Evolutionary conservation across 2,797 vertebrate genomes (phyloP).

Genomic region (Thripadectes ignobilis): DNA sequence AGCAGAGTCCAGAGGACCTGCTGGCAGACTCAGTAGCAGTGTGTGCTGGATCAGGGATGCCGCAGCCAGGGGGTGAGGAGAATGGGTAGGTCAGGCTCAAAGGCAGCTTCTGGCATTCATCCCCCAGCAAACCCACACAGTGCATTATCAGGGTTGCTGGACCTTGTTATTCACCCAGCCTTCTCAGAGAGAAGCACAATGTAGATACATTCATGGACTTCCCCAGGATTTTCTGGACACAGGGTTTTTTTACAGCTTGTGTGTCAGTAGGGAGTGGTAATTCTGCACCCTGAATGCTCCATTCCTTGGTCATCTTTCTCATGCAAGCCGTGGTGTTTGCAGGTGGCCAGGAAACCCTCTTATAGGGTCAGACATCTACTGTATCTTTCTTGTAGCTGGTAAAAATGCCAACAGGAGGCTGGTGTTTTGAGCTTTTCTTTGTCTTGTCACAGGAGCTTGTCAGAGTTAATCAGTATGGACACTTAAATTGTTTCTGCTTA

Average conservation of each 20-base stretch:
- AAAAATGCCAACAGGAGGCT: background rate
- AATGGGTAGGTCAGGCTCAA: background rate
- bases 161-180: background rate
- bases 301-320: background rate
- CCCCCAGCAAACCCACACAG: background rate
- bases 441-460: slow-evolving; percentile 14
- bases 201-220: background rate
- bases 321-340: background rate
- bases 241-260: background rate
- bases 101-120: background rate
- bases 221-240: background rate
- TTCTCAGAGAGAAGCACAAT: background rate
- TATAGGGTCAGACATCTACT: background rate
- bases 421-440: background rate
- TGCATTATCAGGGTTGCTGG: background rate
- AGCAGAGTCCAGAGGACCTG: background rate
- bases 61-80: background rate
- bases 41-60: background rate
- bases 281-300: too few relatives aligned
- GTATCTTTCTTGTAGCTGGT: background rate
- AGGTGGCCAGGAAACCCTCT: background rate
- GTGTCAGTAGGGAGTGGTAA: background rate
- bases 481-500: slow-evolving; percentile 54
- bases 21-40: background rate
- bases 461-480: slow-evolving; percentile 27